Conservation (phyloP, 1,140 invertebrate genomes). For the Schlechtendalia chinensis region DNA sequence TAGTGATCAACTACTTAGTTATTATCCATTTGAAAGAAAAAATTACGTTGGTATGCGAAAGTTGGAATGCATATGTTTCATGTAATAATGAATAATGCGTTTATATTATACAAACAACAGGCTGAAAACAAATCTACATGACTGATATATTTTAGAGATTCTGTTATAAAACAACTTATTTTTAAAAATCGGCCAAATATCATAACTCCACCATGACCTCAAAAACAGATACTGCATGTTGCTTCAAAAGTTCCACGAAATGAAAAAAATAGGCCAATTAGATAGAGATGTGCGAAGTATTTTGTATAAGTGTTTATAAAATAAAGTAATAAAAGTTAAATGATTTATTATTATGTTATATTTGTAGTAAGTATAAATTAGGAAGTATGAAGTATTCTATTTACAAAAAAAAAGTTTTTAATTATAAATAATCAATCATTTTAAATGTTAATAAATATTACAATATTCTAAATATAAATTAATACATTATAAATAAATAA, state of each 20-base stretch:
- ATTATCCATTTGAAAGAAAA: constrained; percentile 16
- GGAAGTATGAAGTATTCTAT: too few species aligned
- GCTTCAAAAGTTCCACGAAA: constrained; percentile 11
- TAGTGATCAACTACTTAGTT: constrained; percentile 27
- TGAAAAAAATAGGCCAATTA: constrained; percentile 11
- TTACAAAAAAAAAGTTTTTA: too few species aligned
- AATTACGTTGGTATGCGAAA: constrained; percentile 5
- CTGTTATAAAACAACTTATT: constrained; percentile 2
- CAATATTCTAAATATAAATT: too few species aligned
- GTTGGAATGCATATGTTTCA: background rate
- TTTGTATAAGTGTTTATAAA: too few species aligned
- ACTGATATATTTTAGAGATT: constrained; percentile 21
- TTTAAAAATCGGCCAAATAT: constrained; percentile 17
- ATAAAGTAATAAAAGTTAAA: too few species aligned
- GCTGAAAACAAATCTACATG: background rate
- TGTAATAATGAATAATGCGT: constrained; percentile 16
- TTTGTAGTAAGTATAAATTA: too few species aligned
- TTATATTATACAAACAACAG: constrained; percentile 16
- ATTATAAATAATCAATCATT: too few species aligned
- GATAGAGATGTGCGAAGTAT: background rate
- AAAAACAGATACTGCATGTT: background rate
- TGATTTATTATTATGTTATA: too few species aligned
- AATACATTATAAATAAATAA: too few species aligned
- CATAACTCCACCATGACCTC: background rate
- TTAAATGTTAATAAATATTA: too few species aligned